Conservation (phyloP, 2,888 invertebrate species). For the Drosophila nr. perissopoda region DNA sequence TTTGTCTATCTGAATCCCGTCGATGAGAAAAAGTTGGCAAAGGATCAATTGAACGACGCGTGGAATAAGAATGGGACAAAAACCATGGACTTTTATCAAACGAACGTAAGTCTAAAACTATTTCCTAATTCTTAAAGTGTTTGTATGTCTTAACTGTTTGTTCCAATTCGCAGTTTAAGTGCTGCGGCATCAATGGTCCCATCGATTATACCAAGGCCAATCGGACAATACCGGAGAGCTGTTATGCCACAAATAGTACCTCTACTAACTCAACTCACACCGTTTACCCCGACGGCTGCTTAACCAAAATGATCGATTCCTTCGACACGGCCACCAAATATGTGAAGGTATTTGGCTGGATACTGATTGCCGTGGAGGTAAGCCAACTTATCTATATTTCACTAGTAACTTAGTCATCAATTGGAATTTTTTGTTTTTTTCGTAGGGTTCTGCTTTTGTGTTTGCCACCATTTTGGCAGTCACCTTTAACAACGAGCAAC, state of each 20-base stretch:
- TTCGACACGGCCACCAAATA: constrained; percentile 84
- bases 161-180: constrained; percentile 55
- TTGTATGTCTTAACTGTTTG: constrained; percentile 85
- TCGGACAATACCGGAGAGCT: constrained; percentile 70
- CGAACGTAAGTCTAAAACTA: constrained; percentile 49
- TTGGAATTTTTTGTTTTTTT: background rate
- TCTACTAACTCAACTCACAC: constrained; percentile 14
- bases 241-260: constrained; percentile 48
- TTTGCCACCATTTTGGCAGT: constrained; percentile 94
- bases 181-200: constrained; percentile 77
- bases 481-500: constrained; percentile 92
- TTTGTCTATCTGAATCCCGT: constrained; percentile 82
- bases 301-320: constrained; percentile 49
- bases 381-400: constrained; percentile 49
- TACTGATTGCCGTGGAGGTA: constrained; percentile 89
- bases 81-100: constrained; percentile 69
- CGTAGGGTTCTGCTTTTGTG: constrained; percentile 87
- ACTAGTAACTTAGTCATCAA: constrained; percentile 8
- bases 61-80: constrained; percentile 77
- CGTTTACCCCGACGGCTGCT: constrained; percentile 65
- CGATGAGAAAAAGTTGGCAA: constrained; percentile 45
- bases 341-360: constrained; percentile 88
- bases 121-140: background rate
- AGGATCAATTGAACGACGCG: constrained; percentile 85
- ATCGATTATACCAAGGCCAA: constrained; percentile 66